Conservation (phyloP, 2,888 invertebrate species). For the Amphipoea lucens region DNA sequence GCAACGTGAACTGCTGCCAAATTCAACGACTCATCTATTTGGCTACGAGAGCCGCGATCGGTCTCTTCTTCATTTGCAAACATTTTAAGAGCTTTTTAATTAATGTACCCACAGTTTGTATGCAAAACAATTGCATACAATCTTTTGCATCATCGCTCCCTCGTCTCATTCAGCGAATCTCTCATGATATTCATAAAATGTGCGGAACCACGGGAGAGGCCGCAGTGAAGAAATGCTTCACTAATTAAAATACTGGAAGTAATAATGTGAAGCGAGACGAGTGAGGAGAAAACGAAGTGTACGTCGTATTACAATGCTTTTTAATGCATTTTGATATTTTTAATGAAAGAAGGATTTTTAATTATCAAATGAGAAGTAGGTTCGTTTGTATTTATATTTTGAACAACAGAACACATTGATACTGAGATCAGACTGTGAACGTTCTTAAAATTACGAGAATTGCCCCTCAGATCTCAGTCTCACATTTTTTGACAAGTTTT, state of each 20-base stretch:
- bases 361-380: not conserved
- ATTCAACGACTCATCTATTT: slow-evolving; percentile 28
- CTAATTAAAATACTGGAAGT: slow-evolving; percentile 42
- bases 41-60: not conserved
- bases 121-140: slow-evolving; percentile 20
- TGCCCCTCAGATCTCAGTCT: too few relatives aligned
- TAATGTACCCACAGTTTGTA: slow-evolving; percentile 17
- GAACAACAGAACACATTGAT: too few relatives aligned
- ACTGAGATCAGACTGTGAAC: too few relatives aligned
- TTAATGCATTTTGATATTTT: not conserved
- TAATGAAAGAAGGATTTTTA: not conserved
- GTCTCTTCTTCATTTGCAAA: slow-evolving; percentile 4
- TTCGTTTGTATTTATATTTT: not conserved
- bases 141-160: slow-evolving; percentile 9
- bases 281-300: slow-evolving; percentile 14
- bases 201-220: slow-evolving; percentile 16
- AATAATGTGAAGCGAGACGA: slow-evolving; percentile 33
- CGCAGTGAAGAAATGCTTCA: slow-evolving; percentile 28
- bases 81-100: slow-evolving; percentile 32
- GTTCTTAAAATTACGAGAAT: too few relatives aligned
- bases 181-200: slow-evolving; percentile 16
- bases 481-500: too few relatives aligned
- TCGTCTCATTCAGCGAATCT: slow-evolving; percentile 32
- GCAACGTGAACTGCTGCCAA: slow-evolving; percentile 28
- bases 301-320: slow-evolving; percentile 5